A percentile compares a stretch with the other conserved stretches of the same genome.
These are phyloP conservation scores for Hydra vulgaris DNA, from an alignment of 30 jellyfish, hydroid and myxozoan genomes.

Conservation along the genomic window DNA sequence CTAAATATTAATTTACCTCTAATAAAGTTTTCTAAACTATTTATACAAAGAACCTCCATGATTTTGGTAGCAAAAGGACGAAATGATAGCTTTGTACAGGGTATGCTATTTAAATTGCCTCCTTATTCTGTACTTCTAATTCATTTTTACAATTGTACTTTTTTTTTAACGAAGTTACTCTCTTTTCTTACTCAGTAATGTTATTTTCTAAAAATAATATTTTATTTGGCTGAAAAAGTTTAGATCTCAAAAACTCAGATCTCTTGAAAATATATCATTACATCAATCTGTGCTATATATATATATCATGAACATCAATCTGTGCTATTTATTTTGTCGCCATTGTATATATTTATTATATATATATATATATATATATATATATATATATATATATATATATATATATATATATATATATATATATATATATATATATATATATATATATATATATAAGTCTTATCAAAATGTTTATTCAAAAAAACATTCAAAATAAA, in stretches of 20 bases:
- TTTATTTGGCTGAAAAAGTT: background rate
- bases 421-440: too few species aligned
- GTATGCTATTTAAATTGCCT: background rate
- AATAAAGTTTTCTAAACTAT: background rate
- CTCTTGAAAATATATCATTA: background rate
- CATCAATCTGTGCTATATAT: background rate
- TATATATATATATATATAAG: too few species aligned
- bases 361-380: too few species aligned
- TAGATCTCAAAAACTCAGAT: background rate
- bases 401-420: too few species aligned
- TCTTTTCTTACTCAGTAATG: background rate
- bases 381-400: too few species aligned
- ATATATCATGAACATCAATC: too few species aligned
- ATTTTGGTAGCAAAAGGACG: background rate
- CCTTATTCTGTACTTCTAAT: background rate
- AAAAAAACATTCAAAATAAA: too few species aligned
- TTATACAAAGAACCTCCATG: background rate
- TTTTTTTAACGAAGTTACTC: background rate
- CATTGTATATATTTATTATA: background rate
- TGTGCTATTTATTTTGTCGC: background rate
- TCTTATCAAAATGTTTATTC: too few species aligned
- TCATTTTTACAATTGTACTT: background rate
- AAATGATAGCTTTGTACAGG: background rate
- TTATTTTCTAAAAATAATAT: background rate
- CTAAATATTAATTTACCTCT: background rate